phyloP scores from a whole-genome alignment of 2,113 vertebrate genomes.

The Pseudorectes ferrugineus region DNA sequence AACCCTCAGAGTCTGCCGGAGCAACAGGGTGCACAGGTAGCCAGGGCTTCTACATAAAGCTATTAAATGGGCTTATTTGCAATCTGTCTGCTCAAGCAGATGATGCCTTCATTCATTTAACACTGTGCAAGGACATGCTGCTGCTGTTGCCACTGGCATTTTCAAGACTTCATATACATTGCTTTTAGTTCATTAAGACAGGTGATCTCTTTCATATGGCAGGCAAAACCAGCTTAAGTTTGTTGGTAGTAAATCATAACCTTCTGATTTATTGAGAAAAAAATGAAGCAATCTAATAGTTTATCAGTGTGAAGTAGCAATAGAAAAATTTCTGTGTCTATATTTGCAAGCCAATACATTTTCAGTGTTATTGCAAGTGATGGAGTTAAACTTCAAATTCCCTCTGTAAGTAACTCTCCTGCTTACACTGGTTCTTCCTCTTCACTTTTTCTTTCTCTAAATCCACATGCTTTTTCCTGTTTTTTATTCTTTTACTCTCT shows the following conservation, averaged over 20 bases:
- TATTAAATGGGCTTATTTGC: background rate
- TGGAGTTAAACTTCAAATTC: background rate
- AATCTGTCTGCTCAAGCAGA: background rate
- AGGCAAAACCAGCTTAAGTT: background rate
- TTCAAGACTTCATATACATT: background rate
- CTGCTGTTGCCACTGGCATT: background rate
- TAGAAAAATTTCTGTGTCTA: background rate
- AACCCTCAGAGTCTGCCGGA: background rate
- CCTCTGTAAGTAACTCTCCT: background rate
- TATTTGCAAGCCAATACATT: background rate
- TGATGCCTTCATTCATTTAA: background rate
- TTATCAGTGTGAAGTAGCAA: background rate
- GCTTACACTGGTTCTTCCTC: background rate
- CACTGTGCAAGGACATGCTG: background rate
- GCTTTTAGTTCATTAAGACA: background rate
- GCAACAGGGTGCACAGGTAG: background rate
- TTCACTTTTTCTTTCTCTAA: background rate
- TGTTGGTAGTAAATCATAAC: background rate
- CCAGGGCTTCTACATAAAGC: background rate
- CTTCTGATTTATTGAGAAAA: background rate
- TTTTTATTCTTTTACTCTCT: background rate
- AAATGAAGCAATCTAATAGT: background rate
- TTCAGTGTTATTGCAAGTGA: background rate
- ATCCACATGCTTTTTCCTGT: background rate
- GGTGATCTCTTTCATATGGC: background rate